Conservation (phyloP, 2,888 invertebrate genomes). For the Phyllotreta cruciferae region DNA sequence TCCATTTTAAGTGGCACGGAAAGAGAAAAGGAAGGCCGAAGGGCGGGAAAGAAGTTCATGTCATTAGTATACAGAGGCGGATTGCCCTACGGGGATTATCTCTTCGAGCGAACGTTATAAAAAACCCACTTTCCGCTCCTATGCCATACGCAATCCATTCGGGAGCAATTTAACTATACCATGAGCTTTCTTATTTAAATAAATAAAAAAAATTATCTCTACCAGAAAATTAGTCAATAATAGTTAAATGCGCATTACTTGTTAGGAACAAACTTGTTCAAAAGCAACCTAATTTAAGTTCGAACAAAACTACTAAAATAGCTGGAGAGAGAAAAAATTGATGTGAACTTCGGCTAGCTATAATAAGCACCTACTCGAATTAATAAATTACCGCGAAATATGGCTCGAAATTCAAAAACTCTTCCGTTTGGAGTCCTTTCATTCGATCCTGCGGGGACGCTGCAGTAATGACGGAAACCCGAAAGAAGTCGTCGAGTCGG, state of each 20-base stretch:
- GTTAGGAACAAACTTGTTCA: no score
- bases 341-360: no score
- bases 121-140: not conserved
- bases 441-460: not conserved
- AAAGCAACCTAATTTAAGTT: no score
- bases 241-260: no score
- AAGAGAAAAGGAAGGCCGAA: conserved; percentile 27
- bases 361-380: no score
- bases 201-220: not conserved
- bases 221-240: not conserved
- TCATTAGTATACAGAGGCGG: conserved; percentile 28
- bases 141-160: not conserved
- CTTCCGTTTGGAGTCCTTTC: no score
- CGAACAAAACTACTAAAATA: no score
- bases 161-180: not conserved
- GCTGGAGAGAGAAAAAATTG: no score
- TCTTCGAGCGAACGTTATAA: not conserved
- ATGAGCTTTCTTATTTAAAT: conserved; percentile 8
- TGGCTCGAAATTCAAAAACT: no score
- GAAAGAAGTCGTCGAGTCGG: conserved; percentile 14
- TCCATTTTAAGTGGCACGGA: conserved; percentile 30
- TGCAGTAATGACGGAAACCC: conserved; percentile 6
- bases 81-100: conserved; percentile 17
- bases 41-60: conserved; percentile 32
- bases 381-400: no score